Percentiles rank a stretch among this genome's conserved stretches.
Evolutionary conservation across 2,888 invertebrate genomes (phyloP).

Genomic region (Hololepta plana): DNA sequence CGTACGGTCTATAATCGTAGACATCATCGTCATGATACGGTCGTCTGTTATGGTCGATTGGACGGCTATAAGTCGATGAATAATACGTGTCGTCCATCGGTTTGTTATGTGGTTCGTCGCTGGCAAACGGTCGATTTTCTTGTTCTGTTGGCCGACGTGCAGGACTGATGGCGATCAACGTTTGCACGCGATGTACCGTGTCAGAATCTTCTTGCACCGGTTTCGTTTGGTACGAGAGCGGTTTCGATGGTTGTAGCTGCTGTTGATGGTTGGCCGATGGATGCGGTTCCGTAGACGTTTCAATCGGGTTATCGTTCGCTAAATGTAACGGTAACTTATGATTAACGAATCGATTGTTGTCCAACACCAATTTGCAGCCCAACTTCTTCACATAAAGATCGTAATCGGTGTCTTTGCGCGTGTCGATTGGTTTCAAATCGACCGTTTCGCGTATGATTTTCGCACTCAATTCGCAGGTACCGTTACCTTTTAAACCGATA

Average conservation of each 20-base stretch:
- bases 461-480: slow-evolving; percentile 36
- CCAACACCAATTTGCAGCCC: slow-evolving; percentile 28
- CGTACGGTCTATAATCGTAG: not conserved
- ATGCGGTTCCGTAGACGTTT: slow-evolving; percentile 2
- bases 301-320: slow-evolving; percentile 4
- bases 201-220: too few relatives aligned
- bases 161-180: slow-evolving; percentile 17
- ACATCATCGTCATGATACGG: slow-evolving; percentile 1
- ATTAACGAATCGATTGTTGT: slow-evolving; percentile 2
- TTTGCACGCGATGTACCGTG: slow-evolving; percentile 15
- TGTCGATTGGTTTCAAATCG: slow-evolving; percentile 31
- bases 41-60: slow-evolving; percentile 7
- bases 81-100: too few relatives aligned
- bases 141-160: not conserved
- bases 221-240: too few relatives aligned
- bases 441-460: slow-evolving; percentile 28
- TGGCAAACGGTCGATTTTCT: too few relatives aligned
- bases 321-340: slow-evolving; percentile 1
- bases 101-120: too few relatives aligned
- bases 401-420: slow-evolving; percentile 38
- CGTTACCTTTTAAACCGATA: slow-evolving; percentile 40
- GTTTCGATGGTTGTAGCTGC: too few relatives aligned
- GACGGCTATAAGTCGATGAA: not conserved
- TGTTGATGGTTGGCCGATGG: too few relatives aligned
- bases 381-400: slow-evolving; percentile 38